Base-by-base conservation (phyloP, 2,797 vertebrate genomes). In the Betta splendens region DNA sequence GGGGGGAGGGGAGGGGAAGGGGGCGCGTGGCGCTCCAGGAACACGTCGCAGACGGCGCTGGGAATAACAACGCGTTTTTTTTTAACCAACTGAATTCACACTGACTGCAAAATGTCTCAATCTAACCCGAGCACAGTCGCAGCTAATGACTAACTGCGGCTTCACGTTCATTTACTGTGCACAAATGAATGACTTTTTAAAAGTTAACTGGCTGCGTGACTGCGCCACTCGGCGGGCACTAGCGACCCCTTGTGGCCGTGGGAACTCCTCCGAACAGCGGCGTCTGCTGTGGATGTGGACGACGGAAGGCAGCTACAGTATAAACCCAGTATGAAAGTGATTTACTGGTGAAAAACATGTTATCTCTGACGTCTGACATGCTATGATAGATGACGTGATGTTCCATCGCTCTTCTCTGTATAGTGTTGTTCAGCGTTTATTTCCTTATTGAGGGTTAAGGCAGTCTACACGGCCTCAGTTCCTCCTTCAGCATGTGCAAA, bases 181-280 rank as follows among this genome's bases (percentile, higher is more conserved):
- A 40, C 46, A 21, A 18, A 68, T 39, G 16, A 38, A n/a, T 7
- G 15, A 69, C 55, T 63, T 73, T 22, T 73, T 22, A 31, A 71
- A 85, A 87, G 69, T 87, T 83, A 8, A 59, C 42, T 55, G 71
- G 75, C 40, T 36, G 23, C 9, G 16, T 35, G 56, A 63, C 20
- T 33, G 63, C 69, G 52, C 56, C 62, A 75, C 84, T 72, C 48
- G 64, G 74, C 72, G 72, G 86, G 72, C 87, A 81, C 82, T 46
- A 88, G 86, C 80, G 90, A 80, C 90, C 87, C 87, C 89, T 52
- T 83, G 89, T 84, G 92, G 85, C 20, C 2, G n/a, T 0, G 5
- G 7, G 4, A 33, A 11, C 6, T 6, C 50, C 63, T 70, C 45
- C 67, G 55, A 53, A 23, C 50, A 9, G 46, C 22, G 1, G 12